Evolutionary conservation across 1,140 invertebrate species (phyloP).

Genomic region (Meteorus sp.): DNA sequence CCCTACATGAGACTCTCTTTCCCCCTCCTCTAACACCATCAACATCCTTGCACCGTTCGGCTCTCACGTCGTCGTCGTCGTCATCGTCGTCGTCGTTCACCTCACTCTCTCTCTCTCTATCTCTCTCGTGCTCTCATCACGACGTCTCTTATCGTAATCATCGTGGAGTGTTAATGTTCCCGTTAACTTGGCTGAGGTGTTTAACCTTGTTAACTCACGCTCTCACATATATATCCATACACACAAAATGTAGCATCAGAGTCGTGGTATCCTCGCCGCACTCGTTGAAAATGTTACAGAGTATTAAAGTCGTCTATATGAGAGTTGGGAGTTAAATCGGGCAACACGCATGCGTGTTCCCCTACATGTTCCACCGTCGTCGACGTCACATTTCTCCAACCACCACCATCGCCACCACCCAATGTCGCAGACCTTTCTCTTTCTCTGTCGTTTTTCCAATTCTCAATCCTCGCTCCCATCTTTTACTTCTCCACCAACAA

Average conservation of each 20-base stretch:
- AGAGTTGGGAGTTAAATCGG: not conserved
- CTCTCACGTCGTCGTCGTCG: not conserved
- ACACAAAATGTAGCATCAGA: slow-evolving; percentile 9
- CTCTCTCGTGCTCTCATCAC: too few relatives aligned
- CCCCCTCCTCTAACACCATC: too few relatives aligned
- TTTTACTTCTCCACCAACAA: too few relatives aligned
- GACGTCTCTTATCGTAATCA: slow-evolving; percentile 59
- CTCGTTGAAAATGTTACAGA: too few relatives aligned
- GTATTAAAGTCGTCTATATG: slow-evolving; percentile 8
- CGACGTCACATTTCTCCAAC: too few relatives aligned
- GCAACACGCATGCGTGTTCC: slow-evolving; percentile 27
- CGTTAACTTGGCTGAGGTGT: slow-evolving; percentile 59
- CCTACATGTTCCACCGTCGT: not conserved
- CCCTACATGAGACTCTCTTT: too few relatives aligned
- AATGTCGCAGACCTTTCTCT: too few relatives aligned
- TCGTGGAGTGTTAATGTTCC: slow-evolving; percentile 58
- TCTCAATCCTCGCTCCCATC: too few relatives aligned
- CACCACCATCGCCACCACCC: too few relatives aligned
- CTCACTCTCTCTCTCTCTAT: too few relatives aligned
- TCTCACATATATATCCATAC: slow-evolving; percentile 29
- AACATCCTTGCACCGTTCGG: slow-evolving; percentile 27
- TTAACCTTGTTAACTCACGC: slow-evolving; percentile 59
- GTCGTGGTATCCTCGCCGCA: slow-evolving; percentile 4
- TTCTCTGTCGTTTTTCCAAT: too few relatives aligned
- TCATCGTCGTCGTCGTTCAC: not conserved